Conservation (phyloP, 2,888 invertebrate species). For the Mimas tiliae region DNA sequence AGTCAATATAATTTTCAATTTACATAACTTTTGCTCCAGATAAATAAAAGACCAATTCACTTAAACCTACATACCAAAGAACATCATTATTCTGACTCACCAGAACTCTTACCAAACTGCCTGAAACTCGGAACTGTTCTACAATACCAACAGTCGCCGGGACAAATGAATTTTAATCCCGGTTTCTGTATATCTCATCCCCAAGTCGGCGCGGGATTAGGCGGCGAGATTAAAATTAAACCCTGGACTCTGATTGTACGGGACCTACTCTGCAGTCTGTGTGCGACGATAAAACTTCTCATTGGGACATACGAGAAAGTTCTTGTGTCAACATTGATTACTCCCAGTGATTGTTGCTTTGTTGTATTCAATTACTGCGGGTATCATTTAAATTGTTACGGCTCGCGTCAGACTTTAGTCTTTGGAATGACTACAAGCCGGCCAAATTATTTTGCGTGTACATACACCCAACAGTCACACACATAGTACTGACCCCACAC, state of each 20-base stretch:
- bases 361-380: not conserved
- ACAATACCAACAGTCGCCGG: constrained; percentile 17
- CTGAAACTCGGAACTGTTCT: not conserved
- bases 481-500: no score
- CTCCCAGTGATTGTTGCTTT: not conserved
- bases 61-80: not conserved
- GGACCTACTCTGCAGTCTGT: constrained; percentile 10
- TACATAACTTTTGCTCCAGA: not conserved
- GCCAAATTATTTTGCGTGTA: no score
- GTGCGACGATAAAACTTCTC: constrained; percentile 6
- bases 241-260: not conserved
- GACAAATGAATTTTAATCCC: constrained; percentile 20
- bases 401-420: no score
- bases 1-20: no score
- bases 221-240: constrained; percentile 1
- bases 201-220: constrained; percentile 8
- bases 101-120: constrained; percentile 13
- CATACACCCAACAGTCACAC: no score
- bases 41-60: not conserved
- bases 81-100: not conserved
- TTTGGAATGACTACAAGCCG: no score
- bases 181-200: not conserved
- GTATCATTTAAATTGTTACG: not conserved
- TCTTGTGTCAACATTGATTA: not conserved
- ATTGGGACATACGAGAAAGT: not conserved